Conservation (phyloP, 2,113 vertebrate genomes). For the Cyanoderma ruficeps region DNA sequence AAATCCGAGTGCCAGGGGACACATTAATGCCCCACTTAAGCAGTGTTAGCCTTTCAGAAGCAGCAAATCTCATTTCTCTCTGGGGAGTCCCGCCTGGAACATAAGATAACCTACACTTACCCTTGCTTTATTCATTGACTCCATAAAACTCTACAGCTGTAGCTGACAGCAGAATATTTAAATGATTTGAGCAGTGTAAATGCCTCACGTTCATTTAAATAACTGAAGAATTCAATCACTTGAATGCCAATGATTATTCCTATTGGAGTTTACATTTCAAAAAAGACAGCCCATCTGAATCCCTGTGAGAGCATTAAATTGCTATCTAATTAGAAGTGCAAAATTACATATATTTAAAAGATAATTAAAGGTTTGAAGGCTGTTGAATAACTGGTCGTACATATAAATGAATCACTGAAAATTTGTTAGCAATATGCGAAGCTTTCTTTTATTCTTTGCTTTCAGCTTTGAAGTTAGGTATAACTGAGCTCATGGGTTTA, state of each 20-base stretch:
- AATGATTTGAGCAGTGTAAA: constrained; percentile 64
- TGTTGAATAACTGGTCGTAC: constrained; percentile 80
- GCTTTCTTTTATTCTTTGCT: constrained; percentile 75
- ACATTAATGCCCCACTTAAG: constrained; percentile 58
- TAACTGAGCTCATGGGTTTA: constrained; percentile 72
- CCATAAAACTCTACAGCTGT: constrained; percentile 68
- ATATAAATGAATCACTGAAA: constrained; percentile 81
- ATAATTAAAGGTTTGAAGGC: constrained; percentile 87
- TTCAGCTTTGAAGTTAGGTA: constrained; percentile 77
- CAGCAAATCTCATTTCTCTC: constrained; percentile 66
- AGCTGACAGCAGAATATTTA: constrained; percentile 73
- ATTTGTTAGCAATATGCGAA: constrained; percentile 76
- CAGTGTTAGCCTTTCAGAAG: constrained; percentile 58
- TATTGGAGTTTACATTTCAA: constrained; percentile 75
- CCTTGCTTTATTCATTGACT: constrained; percentile 47
- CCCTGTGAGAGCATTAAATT: constrained; percentile 83
- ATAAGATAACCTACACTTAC: constrained; percentile 66
- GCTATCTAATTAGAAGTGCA: constrained; percentile 84
- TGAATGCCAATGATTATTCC: constrained; percentile 80
- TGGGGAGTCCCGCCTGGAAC: constrained; percentile 51
- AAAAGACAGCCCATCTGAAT: constrained; percentile 75
- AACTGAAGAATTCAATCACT: constrained; percentile 76
- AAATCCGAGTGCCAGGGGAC: constrained; percentile 49
- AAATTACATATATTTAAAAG: constrained; percentile 88
- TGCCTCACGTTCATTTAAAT: constrained; percentile 75